Evolutionary conservation across 2,888 invertebrate species (phyloP).

Genomic region (Acleris holmiana): DNA sequence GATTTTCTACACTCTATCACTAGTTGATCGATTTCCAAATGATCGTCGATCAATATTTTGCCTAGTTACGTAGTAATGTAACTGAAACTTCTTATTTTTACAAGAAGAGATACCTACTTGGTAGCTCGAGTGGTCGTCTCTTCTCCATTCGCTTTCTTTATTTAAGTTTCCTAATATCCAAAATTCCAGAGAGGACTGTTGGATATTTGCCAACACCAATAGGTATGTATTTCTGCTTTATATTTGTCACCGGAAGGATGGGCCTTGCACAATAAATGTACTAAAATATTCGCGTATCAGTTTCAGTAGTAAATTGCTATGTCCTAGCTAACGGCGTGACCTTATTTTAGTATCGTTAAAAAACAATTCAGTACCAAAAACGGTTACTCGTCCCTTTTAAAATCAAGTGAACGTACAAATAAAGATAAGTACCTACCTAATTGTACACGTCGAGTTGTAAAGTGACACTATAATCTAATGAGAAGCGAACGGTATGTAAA

Average conservation of each 20-base stretch:
- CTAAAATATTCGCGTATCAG: slow-evolving; percentile 19
- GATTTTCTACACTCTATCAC: no score
- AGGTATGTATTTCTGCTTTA: slow-evolving; percentile 3
- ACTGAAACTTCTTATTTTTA: no score
- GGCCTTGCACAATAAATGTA: slow-evolving; percentile 9
- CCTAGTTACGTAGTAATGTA: background rate
- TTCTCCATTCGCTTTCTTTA: background rate
- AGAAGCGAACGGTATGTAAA: background rate
- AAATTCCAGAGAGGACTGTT: slow-evolving; percentile 5
- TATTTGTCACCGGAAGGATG: slow-evolving; percentile 34
- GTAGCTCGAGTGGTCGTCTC: background rate
- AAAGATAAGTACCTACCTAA: slow-evolving; percentile 18
- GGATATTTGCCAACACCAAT: slow-evolving; percentile 14
- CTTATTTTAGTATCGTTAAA: slow-evolving; percentile 10
- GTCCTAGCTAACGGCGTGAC: slow-evolving; percentile 9
- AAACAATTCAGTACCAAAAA: background rate
- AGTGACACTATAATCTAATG: slow-evolving; percentile 7
- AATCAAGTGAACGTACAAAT: slow-evolving; percentile 11
- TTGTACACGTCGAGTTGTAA: slow-evolving; percentile 19
- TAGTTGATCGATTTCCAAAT: no score
- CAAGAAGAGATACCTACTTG: background rate
- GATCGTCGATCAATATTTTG: no score
- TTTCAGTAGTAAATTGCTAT: slow-evolving; percentile 14
- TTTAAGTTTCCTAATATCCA: slow-evolving; percentile 5
- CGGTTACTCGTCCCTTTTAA: background rate